phyloP scores from a whole-genome alignment of 1,140 invertebrate genomes.

The Megalopta genalis region DNA sequence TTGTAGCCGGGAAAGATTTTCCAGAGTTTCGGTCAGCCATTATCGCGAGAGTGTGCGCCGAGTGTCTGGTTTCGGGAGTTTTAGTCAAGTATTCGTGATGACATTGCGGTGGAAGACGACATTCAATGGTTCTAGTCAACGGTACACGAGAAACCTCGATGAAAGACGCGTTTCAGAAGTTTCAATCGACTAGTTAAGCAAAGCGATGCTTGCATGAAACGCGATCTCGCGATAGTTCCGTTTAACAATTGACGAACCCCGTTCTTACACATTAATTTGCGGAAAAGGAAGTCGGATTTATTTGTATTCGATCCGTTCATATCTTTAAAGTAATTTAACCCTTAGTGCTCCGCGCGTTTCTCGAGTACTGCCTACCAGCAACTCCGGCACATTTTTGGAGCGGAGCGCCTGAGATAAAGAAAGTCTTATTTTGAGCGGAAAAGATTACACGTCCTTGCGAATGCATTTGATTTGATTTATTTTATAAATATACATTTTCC shows the following conservation, averaged over 20 bases:
- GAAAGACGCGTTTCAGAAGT: constrained; percentile 1
- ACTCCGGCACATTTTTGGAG: too few relatives aligned
- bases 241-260: not conserved
- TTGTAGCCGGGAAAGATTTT: not conserved
- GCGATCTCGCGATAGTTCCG: not conserved
- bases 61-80: not conserved
- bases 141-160: not conserved
- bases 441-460: too few relatives aligned
- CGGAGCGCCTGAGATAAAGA: too few relatives aligned
- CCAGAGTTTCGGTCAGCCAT: not conserved
- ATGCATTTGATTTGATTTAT: too few relatives aligned
- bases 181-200: not conserved
- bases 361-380: too few relatives aligned
- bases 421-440: too few relatives aligned
- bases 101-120: not conserved
- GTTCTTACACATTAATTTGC: not conserved
- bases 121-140: not conserved
- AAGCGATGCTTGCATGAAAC: not conserved
- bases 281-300: too few relatives aligned
- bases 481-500: too few relatives aligned
- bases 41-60: not conserved
- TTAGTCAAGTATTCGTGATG: not conserved
- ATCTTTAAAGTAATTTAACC: too few relatives aligned
- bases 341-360: too few relatives aligned
- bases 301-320: too few relatives aligned